phyloP scores from a whole-genome alignment of 2,113 vertebrate genomes.

The Brevimyrus niger region DNA sequence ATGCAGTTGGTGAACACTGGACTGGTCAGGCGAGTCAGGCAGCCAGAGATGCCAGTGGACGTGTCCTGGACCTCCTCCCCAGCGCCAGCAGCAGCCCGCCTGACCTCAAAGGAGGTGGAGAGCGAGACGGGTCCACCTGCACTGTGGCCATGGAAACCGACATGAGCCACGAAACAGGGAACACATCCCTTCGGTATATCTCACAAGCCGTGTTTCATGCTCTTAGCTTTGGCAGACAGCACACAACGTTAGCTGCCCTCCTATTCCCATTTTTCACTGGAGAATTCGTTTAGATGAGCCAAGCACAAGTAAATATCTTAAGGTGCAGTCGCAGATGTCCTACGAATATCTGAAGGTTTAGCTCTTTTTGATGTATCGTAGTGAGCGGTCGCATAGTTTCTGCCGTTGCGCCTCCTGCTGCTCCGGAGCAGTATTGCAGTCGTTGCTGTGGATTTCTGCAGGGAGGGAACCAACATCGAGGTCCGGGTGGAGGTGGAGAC shows the following conservation, averaged over 20 bases:
- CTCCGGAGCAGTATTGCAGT: not conserved
- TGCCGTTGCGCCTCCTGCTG: not conserved
- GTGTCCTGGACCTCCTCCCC: slow-evolving; percentile 51
- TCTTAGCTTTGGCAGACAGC: not conserved
- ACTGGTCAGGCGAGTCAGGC: slow-evolving; percentile 55
- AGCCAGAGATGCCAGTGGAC: slow-evolving; percentile 44
- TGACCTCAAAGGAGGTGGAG: slow-evolving; percentile 28
- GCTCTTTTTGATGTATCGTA: not conserved
- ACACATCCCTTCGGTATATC: slow-evolving; percentile 52
- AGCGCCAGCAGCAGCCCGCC: slow-evolving; percentile 43
- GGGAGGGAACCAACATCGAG: slow-evolving; percentile 67
- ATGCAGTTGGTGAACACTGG: slow-evolving; percentile 76
- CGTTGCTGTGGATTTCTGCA: slow-evolving; percentile 32
- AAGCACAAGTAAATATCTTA: not conserved
- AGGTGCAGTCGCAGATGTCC: not conserved
- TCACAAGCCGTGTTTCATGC: not conserved
- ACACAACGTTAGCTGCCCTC: not conserved
- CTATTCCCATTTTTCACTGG: not conserved
- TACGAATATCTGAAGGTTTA: not conserved
- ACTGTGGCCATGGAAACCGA: slow-evolving; percentile 46
- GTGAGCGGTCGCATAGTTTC: not conserved
- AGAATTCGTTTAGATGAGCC: not conserved
- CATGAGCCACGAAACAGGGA: slow-evolving; percentile 43
- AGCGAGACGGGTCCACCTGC: slow-evolving; percentile 43
- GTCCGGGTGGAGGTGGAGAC: slow-evolving; percentile 72